Percentiles rank a stretch among this genome's conserved stretches.
phyloP scores from a whole-genome alignment of 1,140 invertebrate species.

The Amphibalanus amphitrite region DNA sequence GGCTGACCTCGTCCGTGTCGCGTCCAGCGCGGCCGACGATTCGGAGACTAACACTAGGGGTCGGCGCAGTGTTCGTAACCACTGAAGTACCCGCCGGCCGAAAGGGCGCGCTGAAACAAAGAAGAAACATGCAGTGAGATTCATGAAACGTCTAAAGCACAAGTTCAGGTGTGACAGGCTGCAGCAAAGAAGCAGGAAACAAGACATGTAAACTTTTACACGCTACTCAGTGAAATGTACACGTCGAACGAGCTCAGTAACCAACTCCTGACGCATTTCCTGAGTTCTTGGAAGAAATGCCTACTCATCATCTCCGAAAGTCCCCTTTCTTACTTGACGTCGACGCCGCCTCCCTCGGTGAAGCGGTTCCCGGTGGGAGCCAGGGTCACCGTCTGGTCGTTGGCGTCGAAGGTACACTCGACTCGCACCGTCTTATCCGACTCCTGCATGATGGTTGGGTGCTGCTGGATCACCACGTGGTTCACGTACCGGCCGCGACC shows the following conservation, averaged over 20 bases:
- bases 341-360: background rate
- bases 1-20: constrained; percentile 30
- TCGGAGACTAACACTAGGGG: constrained; percentile 32
- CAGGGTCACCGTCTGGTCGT: constrained; percentile 32
- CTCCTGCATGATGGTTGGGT: constrained; percentile 34
- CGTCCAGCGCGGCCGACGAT: constrained; percentile 28
- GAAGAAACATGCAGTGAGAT: no score
- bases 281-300: no score
- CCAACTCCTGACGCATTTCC: no score
- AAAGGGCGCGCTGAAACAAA: no score
- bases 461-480: constrained; percentile 34
- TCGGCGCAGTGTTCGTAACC: constrained; percentile 34
- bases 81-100: constrained; percentile 25
- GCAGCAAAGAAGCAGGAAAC: no score
- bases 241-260: no score
- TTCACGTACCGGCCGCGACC: constrained; percentile 30
- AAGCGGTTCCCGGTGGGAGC: constrained; percentile 20
- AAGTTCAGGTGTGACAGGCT: no score
- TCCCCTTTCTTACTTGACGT: no score
- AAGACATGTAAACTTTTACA: no score
- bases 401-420: constrained; percentile 32
- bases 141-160: no score
- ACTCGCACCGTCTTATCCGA: constrained; percentile 33
- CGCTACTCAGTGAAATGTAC: no score
- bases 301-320: no score